Evolutionary conservation across 1,140 invertebrate genomes (phyloP).

Genomic region (Geopemphigus sp.): DNA sequence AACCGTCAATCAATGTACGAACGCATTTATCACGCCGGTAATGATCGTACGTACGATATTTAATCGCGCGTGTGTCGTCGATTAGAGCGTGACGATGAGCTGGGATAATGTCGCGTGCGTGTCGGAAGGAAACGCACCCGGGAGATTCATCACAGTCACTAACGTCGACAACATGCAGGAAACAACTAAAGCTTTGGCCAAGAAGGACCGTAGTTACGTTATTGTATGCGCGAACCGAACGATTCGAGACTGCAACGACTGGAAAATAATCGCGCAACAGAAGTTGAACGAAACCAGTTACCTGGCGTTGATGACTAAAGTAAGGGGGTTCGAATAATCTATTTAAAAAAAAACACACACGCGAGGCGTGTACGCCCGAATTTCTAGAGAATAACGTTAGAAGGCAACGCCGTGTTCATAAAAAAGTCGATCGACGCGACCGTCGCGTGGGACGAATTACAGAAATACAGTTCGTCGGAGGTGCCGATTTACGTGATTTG

Average conservation of each 20-base stretch:
- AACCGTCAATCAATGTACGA: neutral
- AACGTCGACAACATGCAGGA: constrained; percentile 4
- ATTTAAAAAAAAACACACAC: neutral
- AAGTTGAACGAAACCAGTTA: neutral
- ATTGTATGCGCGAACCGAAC: neutral
- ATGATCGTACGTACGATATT: too few species aligned
- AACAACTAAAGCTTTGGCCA: neutral
- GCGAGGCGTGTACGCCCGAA: too few species aligned
- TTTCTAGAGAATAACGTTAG: neutral
- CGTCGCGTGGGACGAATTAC: neutral
- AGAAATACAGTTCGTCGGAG: neutral
- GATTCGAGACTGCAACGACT: neutral
- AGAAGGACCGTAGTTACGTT: neutral
- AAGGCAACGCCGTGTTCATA: neutral
- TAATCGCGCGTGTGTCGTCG: neutral
- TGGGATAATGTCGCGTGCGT: neutral
- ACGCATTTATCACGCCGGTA: too few species aligned
- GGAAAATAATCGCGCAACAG: constrained; percentile 18
- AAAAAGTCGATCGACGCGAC: neutral
- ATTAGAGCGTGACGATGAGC: neutral
- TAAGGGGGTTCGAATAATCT: neutral
- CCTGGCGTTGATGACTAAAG: constrained; percentile 16
- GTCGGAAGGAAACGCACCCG: neutral
- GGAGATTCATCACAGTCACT: neutral
- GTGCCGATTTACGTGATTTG: neutral